A percentile compares a stretch with the other conserved stretches of the same genome.
phyloP scores from a whole-genome alignment of 2,797 vertebrate species.

The Sarcoramphus papa region DNA sequence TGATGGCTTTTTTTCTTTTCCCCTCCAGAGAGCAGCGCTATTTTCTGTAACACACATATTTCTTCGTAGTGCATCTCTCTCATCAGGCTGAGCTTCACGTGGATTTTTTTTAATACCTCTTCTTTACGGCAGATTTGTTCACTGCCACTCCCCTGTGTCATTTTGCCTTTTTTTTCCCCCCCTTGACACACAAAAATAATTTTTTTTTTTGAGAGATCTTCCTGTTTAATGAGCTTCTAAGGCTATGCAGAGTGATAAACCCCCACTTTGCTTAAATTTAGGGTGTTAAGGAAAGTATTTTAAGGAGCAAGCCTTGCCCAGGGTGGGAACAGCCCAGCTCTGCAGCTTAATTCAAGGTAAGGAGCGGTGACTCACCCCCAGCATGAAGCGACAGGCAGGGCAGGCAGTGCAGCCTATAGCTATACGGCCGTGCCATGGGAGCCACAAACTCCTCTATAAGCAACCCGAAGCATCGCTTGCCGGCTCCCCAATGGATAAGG shows the following conservation, averaged over 20 bases:
- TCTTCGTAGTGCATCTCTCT: background rate
- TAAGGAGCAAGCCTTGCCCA: background rate
- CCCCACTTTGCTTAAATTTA: background rate
- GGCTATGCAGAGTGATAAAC: background rate
- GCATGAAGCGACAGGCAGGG: background rate
- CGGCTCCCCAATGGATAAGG: background rate
- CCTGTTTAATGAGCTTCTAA: background rate
- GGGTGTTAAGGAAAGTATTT: background rate
- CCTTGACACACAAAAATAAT: background rate
- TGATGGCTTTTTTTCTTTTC: background rate
- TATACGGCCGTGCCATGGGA: fast-evolving
- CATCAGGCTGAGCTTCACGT: background rate
- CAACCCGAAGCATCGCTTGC: background rate
- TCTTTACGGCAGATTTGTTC: background rate
- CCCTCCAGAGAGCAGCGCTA: background rate
- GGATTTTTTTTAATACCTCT: background rate
- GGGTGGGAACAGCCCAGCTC: background rate
- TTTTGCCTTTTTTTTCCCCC: background rate
- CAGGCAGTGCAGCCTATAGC: background rate
- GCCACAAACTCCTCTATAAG: background rate
- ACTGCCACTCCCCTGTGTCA: background rate
- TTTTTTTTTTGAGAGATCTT: background rate
- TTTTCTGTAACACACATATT: background rate
- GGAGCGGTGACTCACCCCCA: background rate
- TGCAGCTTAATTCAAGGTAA: background rate